Evolutionary conservation across 2,888 invertebrate species (phyloP), one percentile per base, ranked within the genome.

Genomic region (Drepana falcataria): DNA sequence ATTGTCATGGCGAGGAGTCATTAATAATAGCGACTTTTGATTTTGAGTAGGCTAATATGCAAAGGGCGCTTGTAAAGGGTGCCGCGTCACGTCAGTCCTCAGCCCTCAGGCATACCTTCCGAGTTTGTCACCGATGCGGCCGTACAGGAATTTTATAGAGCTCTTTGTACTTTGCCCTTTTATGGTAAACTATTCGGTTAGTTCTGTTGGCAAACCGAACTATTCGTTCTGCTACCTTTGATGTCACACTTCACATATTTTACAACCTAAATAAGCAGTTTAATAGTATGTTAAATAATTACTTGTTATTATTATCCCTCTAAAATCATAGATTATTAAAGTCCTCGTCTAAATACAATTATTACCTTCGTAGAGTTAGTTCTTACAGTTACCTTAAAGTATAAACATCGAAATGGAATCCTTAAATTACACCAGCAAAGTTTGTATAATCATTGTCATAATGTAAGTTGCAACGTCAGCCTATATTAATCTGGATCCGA

Each of bases 11-110:
- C 78, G 80, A 64, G 62, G 73, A 82, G 85, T 87, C 90, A 90
- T 91, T 91, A 91, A 90, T 90, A 89, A 89, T 85, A 85, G 77
- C 83, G 84, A 87, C 81, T 89, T 89, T 87, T 89, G 89, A 90
- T 91, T 91, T 89, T 87, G 83, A 84, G 85, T 83, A 75, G 76
- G 86, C 85, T 88, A 87, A 88, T 90, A 89, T 87, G 87, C 86
- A 83, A 75, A 82, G 88, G 85, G 87, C 75, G 80, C 69, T 73
- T 65, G 77, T 71, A 79, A 83, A 83, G 85, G 86, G 85, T 80
- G 86, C 85, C 75, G 72, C 77, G 87, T 85, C 87, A 85, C 71
- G 75, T 78, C 75, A 80, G 77, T 80, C 73, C 74, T 71, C 79
- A 75, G 78, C 85, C 87, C 87, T 81, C 71, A 68, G 81, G 41